These are phyloP conservation scores for Cataglyphis hispanica DNA, from an alignment of 1,140 invertebrate species.

Conservation along the genomic window DNA sequence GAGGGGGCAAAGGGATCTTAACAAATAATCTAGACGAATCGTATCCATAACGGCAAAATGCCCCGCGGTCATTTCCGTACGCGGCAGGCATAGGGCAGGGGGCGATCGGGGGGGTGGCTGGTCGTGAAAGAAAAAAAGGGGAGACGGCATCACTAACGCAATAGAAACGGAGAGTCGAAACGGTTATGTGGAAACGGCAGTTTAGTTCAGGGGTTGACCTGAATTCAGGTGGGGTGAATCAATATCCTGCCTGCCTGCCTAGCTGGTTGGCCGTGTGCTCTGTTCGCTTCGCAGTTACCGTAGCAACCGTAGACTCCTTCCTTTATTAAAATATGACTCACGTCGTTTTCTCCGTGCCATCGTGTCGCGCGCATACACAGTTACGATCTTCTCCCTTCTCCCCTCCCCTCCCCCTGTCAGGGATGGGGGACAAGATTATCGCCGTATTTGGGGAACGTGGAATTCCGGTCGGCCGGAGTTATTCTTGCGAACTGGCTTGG, in stretches of 20 bases:
- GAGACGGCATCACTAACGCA: slow-evolving; percentile 30
- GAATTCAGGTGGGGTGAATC: slow-evolving; percentile 87
- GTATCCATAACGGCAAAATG: slow-evolving; percentile 58
- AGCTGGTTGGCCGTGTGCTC: slow-evolving; percentile 66
- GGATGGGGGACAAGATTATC: not conserved
- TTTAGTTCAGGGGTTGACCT: slow-evolving; percentile 86
- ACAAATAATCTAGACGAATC: slow-evolving; percentile 58
- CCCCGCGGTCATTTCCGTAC: not conserved
- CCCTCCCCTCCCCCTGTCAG: no score
- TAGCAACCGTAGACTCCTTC: slow-evolving; percentile 84
- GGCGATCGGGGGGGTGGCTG: slow-evolving; percentile 27
- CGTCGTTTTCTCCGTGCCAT: slow-evolving; percentile 53
- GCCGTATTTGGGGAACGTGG: not conserved
- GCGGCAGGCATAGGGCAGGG: slow-evolving; percentile 12
- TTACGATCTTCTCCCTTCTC: not conserved
- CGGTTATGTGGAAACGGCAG: slow-evolving; percentile 79
- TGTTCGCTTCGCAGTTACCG: slow-evolving; percentile 85
- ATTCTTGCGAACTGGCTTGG: not conserved
- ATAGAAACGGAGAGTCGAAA: slow-evolving; percentile 54
- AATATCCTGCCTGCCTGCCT: slow-evolving; percentile 80
- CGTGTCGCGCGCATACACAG: not conserved
- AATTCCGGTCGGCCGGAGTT: not conserved
- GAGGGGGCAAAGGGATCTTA: not conserved
- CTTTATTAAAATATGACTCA: slow-evolving; percentile 85
- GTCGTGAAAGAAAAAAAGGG: slow-evolving; percentile 47